A percentile compares a stretch with the other conserved stretches of the same genome.
Conservation (phyloP, 2,113 vertebrate genomes). For the Eudyptes chrysolophus region DNA sequence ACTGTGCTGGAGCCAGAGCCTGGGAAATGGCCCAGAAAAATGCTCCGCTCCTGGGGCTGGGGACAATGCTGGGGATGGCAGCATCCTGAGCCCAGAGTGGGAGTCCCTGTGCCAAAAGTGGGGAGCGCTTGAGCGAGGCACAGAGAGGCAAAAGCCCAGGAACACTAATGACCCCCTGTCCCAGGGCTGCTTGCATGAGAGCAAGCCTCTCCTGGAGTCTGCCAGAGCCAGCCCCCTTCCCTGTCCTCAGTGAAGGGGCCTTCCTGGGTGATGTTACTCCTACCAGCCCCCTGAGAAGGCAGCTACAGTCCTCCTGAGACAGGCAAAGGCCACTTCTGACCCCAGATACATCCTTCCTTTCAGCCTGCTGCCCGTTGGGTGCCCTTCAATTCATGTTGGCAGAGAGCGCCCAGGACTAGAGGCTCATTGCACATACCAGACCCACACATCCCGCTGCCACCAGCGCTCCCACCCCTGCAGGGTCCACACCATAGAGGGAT, state of each 20-base stretch:
- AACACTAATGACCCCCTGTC: fast-evolving
- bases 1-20: not conserved
- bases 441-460: fast-evolving
- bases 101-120: not conserved
- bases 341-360: not conserved
- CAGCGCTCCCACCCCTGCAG: not conserved
- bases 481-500: not conserved
- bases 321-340: not conserved
- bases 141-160: not conserved
- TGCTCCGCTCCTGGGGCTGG: not conserved
- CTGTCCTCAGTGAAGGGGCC: not conserved
- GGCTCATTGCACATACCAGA: not conserved
- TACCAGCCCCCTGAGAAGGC: not conserved
- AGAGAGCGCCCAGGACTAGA: fast-evolving
- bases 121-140: not conserved
- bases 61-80: not conserved
- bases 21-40: not conserved
- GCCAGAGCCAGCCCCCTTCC: not conserved
- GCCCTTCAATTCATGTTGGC: not conserved
- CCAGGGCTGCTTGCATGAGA: not conserved
- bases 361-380: fast-evolving
- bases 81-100: not conserved
- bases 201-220: not conserved
- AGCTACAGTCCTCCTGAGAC: not conserved
- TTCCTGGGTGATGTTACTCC: not conserved